A percentile compares a stretch with the other conserved stretches of the same genome.
Conservation (phyloP, 2,888 invertebrate species). For the Lasioglossum morio region DNA sequence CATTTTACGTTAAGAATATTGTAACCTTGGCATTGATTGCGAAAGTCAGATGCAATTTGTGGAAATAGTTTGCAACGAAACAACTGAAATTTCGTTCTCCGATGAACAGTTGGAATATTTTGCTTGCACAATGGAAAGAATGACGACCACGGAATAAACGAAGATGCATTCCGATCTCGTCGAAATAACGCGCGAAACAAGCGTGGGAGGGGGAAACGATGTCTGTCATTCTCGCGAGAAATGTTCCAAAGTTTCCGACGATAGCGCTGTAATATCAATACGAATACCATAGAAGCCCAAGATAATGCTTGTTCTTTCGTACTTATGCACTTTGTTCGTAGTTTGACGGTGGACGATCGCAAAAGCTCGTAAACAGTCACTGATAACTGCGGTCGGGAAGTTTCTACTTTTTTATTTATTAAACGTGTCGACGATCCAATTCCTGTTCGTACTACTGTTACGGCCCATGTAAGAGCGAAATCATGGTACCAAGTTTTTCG, state of each 20-base stretch:
- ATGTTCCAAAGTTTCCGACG: conserved; percentile 16
- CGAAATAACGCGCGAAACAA: conserved; percentile 22
- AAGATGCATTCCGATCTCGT: conserved; percentile 14
- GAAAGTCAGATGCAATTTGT: neutral
- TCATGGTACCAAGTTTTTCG: neutral
- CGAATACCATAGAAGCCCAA: neutral
- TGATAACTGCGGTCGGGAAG: conserved; percentile 7
- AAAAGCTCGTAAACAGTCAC: conserved; percentile 11
- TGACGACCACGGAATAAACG: conserved; percentile 31
- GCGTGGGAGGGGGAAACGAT: neutral
- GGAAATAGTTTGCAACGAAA: neutral
- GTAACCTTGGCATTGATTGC: neutral
- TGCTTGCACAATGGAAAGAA: neutral
- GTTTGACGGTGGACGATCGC: neutral
- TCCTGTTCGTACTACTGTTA: neutral
- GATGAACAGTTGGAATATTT: conserved; percentile 5
- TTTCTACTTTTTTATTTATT: conserved; percentile 24
- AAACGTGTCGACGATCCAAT: neutral
- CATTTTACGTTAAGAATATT: neutral
- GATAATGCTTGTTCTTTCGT: conserved; percentile 19
- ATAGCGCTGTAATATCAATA: conserved; percentile 2
- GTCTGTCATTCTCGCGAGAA: conserved; percentile 30
- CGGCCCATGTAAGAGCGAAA: neutral
- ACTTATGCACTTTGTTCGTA: conserved; percentile 13
- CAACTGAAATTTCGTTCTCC: neutral